These are phyloP conservation scores for Siniperca obscura DNA, from an alignment of 2,797 vertebrate species.

Conservation along the genomic window DNA sequence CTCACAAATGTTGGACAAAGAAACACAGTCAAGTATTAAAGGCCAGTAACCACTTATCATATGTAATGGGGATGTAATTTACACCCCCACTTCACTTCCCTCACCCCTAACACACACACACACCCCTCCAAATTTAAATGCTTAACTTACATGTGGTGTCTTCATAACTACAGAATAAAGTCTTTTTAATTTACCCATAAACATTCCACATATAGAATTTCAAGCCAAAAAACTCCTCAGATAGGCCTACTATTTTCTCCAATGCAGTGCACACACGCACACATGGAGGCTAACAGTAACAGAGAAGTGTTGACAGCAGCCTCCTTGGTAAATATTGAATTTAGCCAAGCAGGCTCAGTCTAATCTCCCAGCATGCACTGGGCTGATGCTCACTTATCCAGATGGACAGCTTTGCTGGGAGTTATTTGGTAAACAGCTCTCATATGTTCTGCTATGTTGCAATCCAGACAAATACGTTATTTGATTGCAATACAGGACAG, in stretches of 20 bases:
- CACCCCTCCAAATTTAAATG: constrained; percentile 9
- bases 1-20: constrained; percentile 17
- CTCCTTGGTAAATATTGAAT: constrained; percentile 79
- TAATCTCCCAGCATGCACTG: constrained; percentile 80
- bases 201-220: neutral
- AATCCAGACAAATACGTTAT: constrained; percentile 64
- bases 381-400: constrained; percentile 69
- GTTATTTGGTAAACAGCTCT: constrained; percentile 78
- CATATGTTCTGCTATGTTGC: constrained; percentile 81
- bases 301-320: constrained; percentile 68
- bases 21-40: constrained; percentile 28
- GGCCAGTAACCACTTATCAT: constrained; percentile 38
- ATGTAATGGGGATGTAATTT: constrained; percentile 40
- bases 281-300: constrained; percentile 50
- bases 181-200: neutral
- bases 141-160: constrained; percentile 7
- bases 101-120: neutral
- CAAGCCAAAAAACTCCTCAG: neutral
- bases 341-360: constrained; percentile 69
- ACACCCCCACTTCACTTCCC: constrained; percentile 9
- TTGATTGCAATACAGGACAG: neutral
- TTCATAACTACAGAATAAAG: constrained; percentile 6
- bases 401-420: constrained; percentile 74
- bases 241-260: neutral
- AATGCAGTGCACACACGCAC: constrained; percentile 10